Evolutionary conservation across 2,113 vertebrate species (phyloP).

Genomic region (pig (Sus scrofa)): DNA sequence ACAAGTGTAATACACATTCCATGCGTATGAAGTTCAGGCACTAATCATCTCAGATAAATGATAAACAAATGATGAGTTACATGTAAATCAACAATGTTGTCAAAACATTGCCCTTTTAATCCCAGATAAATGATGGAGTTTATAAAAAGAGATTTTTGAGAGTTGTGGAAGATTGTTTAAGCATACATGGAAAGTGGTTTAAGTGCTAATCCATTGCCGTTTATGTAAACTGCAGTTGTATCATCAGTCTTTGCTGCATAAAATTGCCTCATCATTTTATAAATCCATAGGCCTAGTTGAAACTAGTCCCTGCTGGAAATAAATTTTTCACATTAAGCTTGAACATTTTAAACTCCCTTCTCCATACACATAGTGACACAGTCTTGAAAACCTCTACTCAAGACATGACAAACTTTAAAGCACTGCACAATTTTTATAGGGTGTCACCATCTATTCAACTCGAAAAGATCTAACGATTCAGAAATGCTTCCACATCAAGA

Average conservation of each 20-base stretch:
- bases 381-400: slow-evolving; percentile 68
- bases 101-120: slow-evolving; percentile 89
- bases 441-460: slow-evolving; percentile 51
- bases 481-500: slow-evolving; percentile 76
- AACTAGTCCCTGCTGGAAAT: slow-evolving; percentile 78
- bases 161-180: slow-evolving; percentile 86
- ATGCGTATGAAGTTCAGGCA: slow-evolving; percentile 81
- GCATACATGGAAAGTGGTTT: slow-evolving; percentile 83
- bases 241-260: slow-evolving; percentile 76
- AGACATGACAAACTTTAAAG: slow-evolving; percentile 74
- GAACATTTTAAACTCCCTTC: slow-evolving; percentile 64
- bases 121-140: slow-evolving; percentile 88
- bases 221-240: slow-evolving; percentile 84
- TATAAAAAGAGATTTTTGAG: slow-evolving; percentile 85
- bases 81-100: slow-evolving; percentile 86
- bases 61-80: slow-evolving; percentile 85
- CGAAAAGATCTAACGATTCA: slow-evolving; percentile 70
- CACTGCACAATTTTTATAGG: slow-evolving; percentile 64
- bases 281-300: slow-evolving; percentile 79
- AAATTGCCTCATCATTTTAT: slow-evolving; percentile 82
- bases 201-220: slow-evolving; percentile 80
- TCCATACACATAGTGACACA: slow-evolving; percentile 63
- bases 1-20: slow-evolving; percentile 76
- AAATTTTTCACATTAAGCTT: slow-evolving; percentile 81
- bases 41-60: slow-evolving; percentile 86